These are phyloP conservation scores for Pampusana beccarii DNA, from an alignment of 2,113 vertebrate species.

Conservation along the genomic window DNA sequence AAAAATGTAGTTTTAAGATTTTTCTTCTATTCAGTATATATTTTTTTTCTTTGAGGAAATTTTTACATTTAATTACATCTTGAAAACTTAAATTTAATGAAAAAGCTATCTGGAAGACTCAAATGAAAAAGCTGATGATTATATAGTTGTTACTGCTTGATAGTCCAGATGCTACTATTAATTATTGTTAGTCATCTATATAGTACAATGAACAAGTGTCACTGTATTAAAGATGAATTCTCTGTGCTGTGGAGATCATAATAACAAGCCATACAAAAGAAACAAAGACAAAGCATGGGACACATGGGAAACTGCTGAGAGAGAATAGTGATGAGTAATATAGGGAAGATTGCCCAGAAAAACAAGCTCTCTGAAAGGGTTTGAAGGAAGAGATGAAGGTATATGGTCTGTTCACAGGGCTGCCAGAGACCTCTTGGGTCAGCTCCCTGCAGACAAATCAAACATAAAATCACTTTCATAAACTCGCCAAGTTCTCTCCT, in stretches of 20 bases:
- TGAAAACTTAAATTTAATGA: not conserved
- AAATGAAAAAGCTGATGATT: not conserved
- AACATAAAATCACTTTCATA: slow-evolving; percentile 22
- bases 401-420: slow-evolving; percentile 1
- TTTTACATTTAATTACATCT: not conserved
- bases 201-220: not conserved
- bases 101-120: not conserved
- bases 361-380: not conserved
- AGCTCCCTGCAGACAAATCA: slow-evolving; percentile 30
- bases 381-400: slow-evolving; percentile 37
- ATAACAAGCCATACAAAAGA: not conserved
- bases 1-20: not conserved
- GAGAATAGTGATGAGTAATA: not conserved
- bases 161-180: slow-evolving; percentile 28
- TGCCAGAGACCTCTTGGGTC: slow-evolving; percentile 20
- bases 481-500: not conserved
- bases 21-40: not conserved
- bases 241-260: not conserved
- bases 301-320: not conserved
- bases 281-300: not conserved
- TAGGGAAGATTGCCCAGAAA: not conserved
- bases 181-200: slow-evolving; percentile 27
- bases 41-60: not conserved
- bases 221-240: slow-evolving; percentile 2
- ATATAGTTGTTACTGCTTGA: not conserved